phyloP scores from a whole-genome alignment of 2,888 invertebrate genomes.

The Melanchra persicariae region DNA sequence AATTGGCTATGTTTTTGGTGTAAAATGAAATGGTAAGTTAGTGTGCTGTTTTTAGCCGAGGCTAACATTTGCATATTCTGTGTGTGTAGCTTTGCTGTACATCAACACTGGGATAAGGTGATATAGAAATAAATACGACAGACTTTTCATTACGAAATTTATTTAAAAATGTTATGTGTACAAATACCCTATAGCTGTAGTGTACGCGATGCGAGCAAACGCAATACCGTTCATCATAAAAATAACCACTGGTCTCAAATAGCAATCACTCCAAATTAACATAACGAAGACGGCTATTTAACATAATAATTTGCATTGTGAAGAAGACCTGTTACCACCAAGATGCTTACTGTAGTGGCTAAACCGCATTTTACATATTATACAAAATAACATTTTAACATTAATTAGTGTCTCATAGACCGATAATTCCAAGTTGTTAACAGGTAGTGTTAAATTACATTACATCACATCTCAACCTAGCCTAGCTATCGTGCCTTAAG shows the following conservation, averaged over 20 bases:
- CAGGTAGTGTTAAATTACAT: slow-evolving; percentile 72
- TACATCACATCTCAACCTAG: slow-evolving; percentile 73
- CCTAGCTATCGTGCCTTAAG: slow-evolving; percentile 68
- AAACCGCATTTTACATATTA: slow-evolving; percentile 33
- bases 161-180: slow-evolving; percentile 87
- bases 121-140: slow-evolving; percentile 32
- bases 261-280: slow-evolving; percentile 54
- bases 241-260: slow-evolving; percentile 66
- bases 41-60: too few relatives aligned
- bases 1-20: too few relatives aligned
- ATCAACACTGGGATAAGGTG: neutral
- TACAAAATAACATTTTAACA: slow-evolving; percentile 64
- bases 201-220: slow-evolving; percentile 78
- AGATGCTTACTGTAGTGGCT: slow-evolving; percentile 44
- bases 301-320: slow-evolving; percentile 56
- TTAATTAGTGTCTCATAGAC: slow-evolving; percentile 79
- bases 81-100: too few relatives aligned
- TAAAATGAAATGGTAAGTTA: too few relatives aligned
- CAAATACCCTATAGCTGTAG: slow-evolving; percentile 84
- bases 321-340: slow-evolving; percentile 36
- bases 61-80: too few relatives aligned
- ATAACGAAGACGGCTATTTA: slow-evolving; percentile 59
- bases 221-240: slow-evolving; percentile 67
- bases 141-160: slow-evolving; percentile 75
- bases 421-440: slow-evolving; percentile 71